Evolutionary conservation across 2,888 invertebrate species (phyloP), one percentile per base, ranked within the genome.

Genomic region (Aethes cnicana): DNA sequence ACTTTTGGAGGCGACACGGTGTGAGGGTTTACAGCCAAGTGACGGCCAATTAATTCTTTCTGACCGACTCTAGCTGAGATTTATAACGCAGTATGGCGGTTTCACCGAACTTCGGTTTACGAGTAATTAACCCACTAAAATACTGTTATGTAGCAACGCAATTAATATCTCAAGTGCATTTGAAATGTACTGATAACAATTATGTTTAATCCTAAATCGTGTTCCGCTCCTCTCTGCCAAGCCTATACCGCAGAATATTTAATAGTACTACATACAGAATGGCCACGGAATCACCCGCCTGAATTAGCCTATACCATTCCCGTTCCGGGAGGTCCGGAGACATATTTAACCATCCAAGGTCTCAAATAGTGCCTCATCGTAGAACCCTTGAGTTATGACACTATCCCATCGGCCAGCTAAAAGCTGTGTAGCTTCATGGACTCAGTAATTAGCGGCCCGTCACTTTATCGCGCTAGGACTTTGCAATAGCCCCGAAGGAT

Each of bases 31-130:
- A 79, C 75, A 72, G 68, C 72, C 61, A 66, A 59, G 67, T 64
- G 72, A 68, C 67, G 75, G 66, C 69, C 74, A 79, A 81, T 81
- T 81, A 82, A 79, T 75, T 73, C 69, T 71, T 75, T 73, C 69
- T 71, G 71, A 69, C 71, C 72, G 66, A 74, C 66, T 73, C 71
- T 73, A 66, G 65, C 58, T 55, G 64, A 72, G 73, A 74, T 78
- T 78, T 75, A 67, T 69, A 59, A 70, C 43, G 28, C 44, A 63
- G 59, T 60, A 58, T 53, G 52, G 59, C 54, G 53, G 62, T 64
- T 59, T 57, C 49, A 54, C 56, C 58, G 54, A 56, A 47, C 58
- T 60, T 61, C 57, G 50, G 59, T 67, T 61, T 66, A 59, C 61
- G 58, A 62, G 64, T 74, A 75, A 77, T 74, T 77, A 71, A 68